Evolutionary conservation across 2,888 invertebrate species (phyloP).

Genomic region (Busseola fusca): DNA sequence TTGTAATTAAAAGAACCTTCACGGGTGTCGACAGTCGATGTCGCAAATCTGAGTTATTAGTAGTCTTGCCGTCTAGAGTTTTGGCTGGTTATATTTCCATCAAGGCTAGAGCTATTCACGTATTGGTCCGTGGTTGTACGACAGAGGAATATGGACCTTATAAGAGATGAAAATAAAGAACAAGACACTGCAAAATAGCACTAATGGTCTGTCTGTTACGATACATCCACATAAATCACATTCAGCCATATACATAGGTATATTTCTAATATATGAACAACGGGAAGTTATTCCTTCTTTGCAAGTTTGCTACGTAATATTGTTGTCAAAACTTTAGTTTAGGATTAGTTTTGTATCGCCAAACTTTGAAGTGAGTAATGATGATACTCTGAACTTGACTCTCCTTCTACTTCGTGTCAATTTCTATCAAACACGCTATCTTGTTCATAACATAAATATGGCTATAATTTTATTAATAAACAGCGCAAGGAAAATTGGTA

Average conservation of each 20-base stretch:
- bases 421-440: constrained; percentile 14
- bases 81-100: neutral
- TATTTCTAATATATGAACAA: constrained; percentile 5
- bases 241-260: constrained; percentile 4
- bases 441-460: constrained; percentile 7
- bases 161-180: neutral
- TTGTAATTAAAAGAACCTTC: constrained; percentile 28
- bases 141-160: neutral
- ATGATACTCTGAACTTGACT: constrained; percentile 36
- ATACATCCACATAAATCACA: constrained; percentile 6
- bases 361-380: constrained; percentile 27
- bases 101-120: neutral
- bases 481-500: constrained; percentile 19
- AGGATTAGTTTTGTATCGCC: constrained; percentile 29
- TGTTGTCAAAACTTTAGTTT: constrained; percentile 35
- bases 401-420: constrained; percentile 20
- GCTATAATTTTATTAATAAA: constrained; percentile 35
- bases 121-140: neutral
- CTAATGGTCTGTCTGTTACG: neutral
- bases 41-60: neutral
- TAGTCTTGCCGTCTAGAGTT: neutral
- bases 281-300: constrained; percentile 27
- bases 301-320: constrained; percentile 25
- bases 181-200: neutral
- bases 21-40: neutral